Percentiles rank a stretch among this genome's conserved stretches.
These are phyloP conservation scores for Vulpes vulpes DNA, from an alignment of 2,113 vertebrate genomes.

Conservation along the genomic window DNA sequence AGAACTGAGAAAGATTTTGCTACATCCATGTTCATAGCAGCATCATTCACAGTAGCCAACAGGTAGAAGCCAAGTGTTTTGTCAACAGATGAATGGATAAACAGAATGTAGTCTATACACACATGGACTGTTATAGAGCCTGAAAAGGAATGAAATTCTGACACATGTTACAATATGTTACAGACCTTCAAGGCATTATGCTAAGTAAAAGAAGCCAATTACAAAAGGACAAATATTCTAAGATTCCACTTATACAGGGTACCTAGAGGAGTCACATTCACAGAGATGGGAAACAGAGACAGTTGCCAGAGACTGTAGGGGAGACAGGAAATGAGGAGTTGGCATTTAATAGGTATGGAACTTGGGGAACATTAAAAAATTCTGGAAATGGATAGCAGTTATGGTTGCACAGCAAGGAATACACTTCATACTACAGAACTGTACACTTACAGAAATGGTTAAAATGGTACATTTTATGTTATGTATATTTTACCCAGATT, in stretches of 20 bases:
- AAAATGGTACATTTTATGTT: not conserved
- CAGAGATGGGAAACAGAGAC: not conserved
- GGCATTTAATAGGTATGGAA: not conserved
- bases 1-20: not conserved
- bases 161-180: not conserved
- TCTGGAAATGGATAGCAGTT: not conserved
- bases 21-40: not conserved
- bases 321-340: not conserved
- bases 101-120: not conserved
- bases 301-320: not conserved
- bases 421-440: not conserved
- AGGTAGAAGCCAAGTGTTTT: not conserved
- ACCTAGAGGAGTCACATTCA: not conserved
- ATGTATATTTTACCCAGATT: not conserved
- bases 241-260: not conserved
- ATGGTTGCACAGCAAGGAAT: not conserved
- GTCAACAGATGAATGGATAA: not conserved
- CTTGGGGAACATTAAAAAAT: not conserved
- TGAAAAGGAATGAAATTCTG: not conserved
- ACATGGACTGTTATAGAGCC: not conserved
- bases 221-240: slow-evolving; percentile 9
- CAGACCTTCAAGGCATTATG: not conserved
- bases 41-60: not conserved
- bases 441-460: not conserved
- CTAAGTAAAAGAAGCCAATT: not conserved